Conservation (phyloP, 37 sponge, comb jelly and placozoan species). For the Spongilla lacustris region DNA sequence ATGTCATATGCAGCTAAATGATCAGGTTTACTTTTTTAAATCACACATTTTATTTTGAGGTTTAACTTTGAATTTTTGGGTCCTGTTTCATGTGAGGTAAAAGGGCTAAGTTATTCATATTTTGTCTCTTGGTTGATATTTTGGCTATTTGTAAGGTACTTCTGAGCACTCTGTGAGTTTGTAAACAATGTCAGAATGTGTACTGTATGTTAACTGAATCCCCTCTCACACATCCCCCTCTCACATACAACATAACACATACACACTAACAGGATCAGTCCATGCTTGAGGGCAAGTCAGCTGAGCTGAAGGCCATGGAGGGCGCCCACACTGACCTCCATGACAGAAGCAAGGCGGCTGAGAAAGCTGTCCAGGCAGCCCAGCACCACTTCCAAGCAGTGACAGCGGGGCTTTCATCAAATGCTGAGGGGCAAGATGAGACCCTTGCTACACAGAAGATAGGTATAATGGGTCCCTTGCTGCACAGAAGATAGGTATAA, state of each 20-base stretch:
- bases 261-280: conserved; percentile 35
- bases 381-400: conserved; percentile 90
- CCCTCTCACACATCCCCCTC: too few relatives aligned
- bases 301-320: conserved; percentile 19
- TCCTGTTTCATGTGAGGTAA: too few relatives aligned
- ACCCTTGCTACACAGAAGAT: conserved; percentile 90
- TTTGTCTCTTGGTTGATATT: too few relatives aligned
- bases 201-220: too few relatives aligned
- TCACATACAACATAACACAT: neutral
- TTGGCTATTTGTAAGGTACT: too few relatives aligned
- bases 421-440: conserved; percentile 76
- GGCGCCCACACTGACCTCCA: conserved; percentile 27
- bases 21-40: too few relatives aligned
- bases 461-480: conserved; percentile 80
- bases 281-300: conserved; percentile 38
- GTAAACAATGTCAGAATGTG: too few relatives aligned
- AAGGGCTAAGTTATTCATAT: too few relatives aligned
- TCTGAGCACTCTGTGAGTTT: too few relatives aligned
- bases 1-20: too few relatives aligned
- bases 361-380: conserved; percentile 54
- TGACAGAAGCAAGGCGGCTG: conserved; percentile 49
- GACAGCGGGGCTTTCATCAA: conserved; percentile 82
- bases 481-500: conserved; percentile 86
- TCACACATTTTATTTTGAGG: too few relatives aligned
- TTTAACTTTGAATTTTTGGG: too few relatives aligned